Evolutionary conservation across 2,113 vertebrate species (phyloP).

Genomic region (Crotophaga sulcirostris): DNA sequence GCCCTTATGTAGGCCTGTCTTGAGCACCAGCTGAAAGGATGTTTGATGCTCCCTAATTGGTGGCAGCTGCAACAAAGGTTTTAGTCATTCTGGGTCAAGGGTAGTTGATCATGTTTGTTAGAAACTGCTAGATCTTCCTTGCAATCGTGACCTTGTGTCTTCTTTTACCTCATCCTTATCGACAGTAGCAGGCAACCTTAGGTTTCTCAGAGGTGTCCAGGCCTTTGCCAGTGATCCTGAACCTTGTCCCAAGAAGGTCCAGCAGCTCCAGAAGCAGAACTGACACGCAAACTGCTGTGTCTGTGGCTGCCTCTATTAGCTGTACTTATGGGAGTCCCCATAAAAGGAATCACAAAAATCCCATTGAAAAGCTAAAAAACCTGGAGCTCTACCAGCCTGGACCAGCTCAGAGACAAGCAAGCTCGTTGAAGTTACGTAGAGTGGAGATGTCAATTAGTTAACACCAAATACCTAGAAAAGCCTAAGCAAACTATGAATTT

Average conservation of each 20-base stretch:
- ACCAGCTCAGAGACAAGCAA: neutral
- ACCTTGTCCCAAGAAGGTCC: neutral
- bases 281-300: neutral
- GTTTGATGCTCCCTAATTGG: neutral
- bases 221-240: neutral
- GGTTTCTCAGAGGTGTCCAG: neutral
- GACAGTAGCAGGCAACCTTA: neutral
- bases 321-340: neutral
- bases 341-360: neutral
- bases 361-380: neutral
- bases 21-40: neutral
- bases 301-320: neutral
- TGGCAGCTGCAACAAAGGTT: neutral
- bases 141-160: neutral
- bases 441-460: neutral
- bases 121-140: neutral
- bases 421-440: neutral
- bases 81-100: neutral
- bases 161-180: neutral
- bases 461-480: neutral
- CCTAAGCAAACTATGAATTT: neutral
- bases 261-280: neutral
- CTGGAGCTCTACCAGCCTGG: neutral
- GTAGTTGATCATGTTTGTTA: neutral
- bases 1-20: neutral